phyloP scores from a whole-genome alignment of 2,113 vertebrate genomes.

The Onychorhynchus coronatus region DNA sequence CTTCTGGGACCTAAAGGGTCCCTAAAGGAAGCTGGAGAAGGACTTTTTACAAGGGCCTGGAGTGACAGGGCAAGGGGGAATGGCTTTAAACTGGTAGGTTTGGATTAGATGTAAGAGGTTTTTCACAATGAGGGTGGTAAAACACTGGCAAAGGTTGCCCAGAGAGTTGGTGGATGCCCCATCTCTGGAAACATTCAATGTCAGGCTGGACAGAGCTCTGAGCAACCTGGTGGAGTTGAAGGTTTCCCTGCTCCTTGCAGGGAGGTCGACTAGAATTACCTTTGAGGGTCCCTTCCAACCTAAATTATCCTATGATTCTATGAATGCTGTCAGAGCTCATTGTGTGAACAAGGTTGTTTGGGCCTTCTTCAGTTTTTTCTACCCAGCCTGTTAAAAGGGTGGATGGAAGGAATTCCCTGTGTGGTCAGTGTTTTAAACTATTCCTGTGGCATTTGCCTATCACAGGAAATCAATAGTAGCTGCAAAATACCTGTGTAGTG shows the following conservation, averaged over 20 bases:
- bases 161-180: not conserved
- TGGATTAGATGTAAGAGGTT: not conserved
- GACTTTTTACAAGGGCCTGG: not conserved
- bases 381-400: accelerated
- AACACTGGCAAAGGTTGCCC: not conserved
- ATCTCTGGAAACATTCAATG: not conserved
- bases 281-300: not conserved
- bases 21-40: not conserved
- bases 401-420: not conserved
- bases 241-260: not conserved
- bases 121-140: not conserved
- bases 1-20: not conserved
- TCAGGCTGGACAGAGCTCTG: not conserved
- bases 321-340: not conserved
- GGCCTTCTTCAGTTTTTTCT: not conserved
- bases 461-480: not conserved
- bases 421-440: not conserved
- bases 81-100: not conserved
- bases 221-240: not conserved
- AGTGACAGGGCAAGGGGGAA: not conserved
- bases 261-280: not conserved
- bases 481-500: not conserved
- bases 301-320: not conserved
- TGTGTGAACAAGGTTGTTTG: not conserved
- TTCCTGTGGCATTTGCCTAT: not conserved